These are phyloP conservation scores for Gymnorhina tibicen DNA, from an alignment of 2,113 vertebrate genomes.

Conservation along the genomic window DNA sequence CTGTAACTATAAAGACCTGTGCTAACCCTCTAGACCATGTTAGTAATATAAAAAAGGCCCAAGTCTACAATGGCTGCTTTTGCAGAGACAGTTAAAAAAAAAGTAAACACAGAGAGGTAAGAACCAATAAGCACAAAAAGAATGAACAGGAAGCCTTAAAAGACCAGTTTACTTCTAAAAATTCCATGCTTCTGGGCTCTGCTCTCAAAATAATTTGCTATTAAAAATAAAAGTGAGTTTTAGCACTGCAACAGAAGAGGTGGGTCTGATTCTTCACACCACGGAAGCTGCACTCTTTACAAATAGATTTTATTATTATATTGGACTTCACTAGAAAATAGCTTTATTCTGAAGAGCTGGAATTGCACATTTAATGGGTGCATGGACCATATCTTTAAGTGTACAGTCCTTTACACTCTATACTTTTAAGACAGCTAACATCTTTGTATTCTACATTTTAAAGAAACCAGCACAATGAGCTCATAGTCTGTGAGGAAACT, in stretches of 20 bases:
- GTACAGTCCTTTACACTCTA: neutral
- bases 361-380: neutral
- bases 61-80: neutral
- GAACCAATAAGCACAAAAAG: neutral
- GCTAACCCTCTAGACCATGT: neutral
- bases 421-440: neutral
- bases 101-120: neutral
- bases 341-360: neutral
- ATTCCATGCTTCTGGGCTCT: neutral
- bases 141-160: conserved; percentile 29
- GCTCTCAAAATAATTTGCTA: neutral
- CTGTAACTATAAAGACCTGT: conserved; percentile 6
- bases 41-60: neutral
- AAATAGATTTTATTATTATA: neutral
- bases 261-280: neutral
- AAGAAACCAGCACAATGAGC: neutral
- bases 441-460: neutral
- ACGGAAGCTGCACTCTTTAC: neutral
- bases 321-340: neutral
- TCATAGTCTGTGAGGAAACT: neutral
- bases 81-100: neutral
- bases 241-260: neutral
- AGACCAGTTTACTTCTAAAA: neutral
- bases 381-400: neutral
- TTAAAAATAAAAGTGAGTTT: neutral